phyloP scores from a whole-genome alignment of 1,140 invertebrate species.

The Tribolium madens region DNA sequence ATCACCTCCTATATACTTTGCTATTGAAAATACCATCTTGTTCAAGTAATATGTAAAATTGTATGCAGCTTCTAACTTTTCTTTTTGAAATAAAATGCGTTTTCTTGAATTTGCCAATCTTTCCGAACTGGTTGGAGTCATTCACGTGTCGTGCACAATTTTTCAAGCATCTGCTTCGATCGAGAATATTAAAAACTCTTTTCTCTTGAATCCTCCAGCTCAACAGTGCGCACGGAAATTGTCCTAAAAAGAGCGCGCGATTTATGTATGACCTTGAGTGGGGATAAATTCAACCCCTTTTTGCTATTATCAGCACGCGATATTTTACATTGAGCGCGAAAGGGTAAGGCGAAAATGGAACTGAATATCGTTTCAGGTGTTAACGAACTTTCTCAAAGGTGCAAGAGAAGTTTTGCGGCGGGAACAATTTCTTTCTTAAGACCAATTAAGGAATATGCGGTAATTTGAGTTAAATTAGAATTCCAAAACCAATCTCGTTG shows the following conservation, averaged over 20 bases:
- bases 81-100: background rate
- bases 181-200: slow-evolving; percentile 26
- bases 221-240: background rate
- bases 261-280: slow-evolving; percentile 3
- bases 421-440: slow-evolving; percentile 20
- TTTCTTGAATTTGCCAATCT: too few species aligned
- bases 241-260: slow-evolving; percentile 5
- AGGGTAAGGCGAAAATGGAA: background rate
- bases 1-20: background rate
- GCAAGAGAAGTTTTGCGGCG: background rate
- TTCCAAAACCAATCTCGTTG: slow-evolving; percentile 6
- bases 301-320: slow-evolving; percentile 28
- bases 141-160: background rate
- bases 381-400: slow-evolving; percentile 2
- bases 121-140: background rate
- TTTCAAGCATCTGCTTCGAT: background rate
- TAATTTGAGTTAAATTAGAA: slow-evolving; percentile 16
- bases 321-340: slow-evolving; percentile 4
- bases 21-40: background rate
- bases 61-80: background rate
- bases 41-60: background rate
- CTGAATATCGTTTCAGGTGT: slow-evolving; percentile 15
- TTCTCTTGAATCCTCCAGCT: background rate
- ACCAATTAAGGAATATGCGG: background rate
- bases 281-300: slow-evolving; percentile 9